phyloP scores from a whole-genome alignment of 2,888 invertebrate genomes.

The Acholoe squamosa region DNA sequence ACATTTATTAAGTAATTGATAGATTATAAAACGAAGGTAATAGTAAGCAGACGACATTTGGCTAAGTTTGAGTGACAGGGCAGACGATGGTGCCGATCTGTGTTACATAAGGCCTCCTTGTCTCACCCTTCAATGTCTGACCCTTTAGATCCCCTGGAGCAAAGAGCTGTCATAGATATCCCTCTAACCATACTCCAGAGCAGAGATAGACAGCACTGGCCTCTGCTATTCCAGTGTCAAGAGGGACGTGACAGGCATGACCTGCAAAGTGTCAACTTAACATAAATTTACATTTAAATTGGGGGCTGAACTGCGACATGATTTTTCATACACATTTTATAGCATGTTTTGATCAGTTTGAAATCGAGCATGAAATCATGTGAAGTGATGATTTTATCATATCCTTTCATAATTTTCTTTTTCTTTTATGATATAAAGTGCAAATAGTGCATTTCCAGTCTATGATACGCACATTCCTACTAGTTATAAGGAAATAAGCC shows the following conservation, averaged over 20 bases:
- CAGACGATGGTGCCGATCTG: background rate
- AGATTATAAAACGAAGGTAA: background rate
- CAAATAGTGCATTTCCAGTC: too few relatives aligned
- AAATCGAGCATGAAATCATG: too few relatives aligned
- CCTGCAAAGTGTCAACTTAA: background rate
- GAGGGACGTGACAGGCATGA: conserved; percentile 17
- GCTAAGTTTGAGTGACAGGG: background rate
- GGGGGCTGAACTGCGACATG: too few relatives aligned
- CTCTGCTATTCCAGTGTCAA: background rate
- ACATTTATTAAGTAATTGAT: too few relatives aligned
- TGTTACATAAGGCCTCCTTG: background rate
- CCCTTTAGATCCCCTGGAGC: background rate
- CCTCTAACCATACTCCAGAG: background rate
- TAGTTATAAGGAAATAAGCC: too few relatives aligned
- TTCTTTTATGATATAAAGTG: too few relatives aligned
- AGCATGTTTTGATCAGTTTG: too few relatives aligned
- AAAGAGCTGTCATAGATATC: background rate
- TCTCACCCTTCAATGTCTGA: background rate
- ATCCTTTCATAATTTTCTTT: too few relatives aligned
- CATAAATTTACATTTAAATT: too few relatives aligned
- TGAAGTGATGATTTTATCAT: too few relatives aligned
- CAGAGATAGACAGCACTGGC: background rate
- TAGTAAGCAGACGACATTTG: background rate
- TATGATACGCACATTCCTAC: too few relatives aligned
- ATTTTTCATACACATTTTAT: too few relatives aligned